These are phyloP conservation scores for Percopsis omiscomaycus DNA, from an alignment of 2,797 vertebrate genomes.

Conservation along the genomic window DNA sequence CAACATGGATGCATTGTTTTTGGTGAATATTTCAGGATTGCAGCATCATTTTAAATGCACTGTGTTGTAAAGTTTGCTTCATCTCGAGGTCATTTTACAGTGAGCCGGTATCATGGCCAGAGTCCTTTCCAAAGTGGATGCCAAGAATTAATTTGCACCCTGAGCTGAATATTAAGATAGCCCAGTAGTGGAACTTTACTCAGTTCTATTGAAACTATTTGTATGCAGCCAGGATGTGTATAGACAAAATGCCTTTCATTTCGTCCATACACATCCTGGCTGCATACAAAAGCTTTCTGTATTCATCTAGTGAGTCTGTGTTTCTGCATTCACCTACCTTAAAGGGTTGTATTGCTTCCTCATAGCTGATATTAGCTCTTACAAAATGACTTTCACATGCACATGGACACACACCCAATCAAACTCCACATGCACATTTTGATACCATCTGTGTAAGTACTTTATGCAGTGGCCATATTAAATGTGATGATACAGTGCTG, in stretches of 20 bases:
- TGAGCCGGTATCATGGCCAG: constrained; percentile 15
- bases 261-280: no score
- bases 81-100: constrained; percentile 20
- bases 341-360: constrained; percentile 59
- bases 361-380: constrained; percentile 45
- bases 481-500: constrained; percentile 44
- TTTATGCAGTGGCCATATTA: constrained; percentile 47
- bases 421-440: constrained; percentile 9
- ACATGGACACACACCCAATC: constrained; percentile 20
- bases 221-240: constrained; percentile 60
- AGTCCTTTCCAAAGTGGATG: constrained; percentile 31
- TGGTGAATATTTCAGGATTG: neutral
- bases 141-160: constrained; percentile 45
- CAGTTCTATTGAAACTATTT: constrained; percentile 52
- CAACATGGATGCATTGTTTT: neutral
- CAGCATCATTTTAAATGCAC: neutral
- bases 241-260: constrained; percentile 56
- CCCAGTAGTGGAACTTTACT: constrained; percentile 39
- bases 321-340: constrained; percentile 58
- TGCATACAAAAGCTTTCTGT: constrained; percentile 48
- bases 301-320: constrained; percentile 61
- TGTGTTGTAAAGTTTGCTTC: constrained; percentile 5
- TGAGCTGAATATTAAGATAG: constrained; percentile 59
- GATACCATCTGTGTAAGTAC: constrained; percentile 59
- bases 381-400: constrained; percentile 49